Evolutionary conservation across 2,797 vertebrate genomes (phyloP), one percentile per base, ranked within the genome.

Genomic region (Scleropages formosus): DNA sequence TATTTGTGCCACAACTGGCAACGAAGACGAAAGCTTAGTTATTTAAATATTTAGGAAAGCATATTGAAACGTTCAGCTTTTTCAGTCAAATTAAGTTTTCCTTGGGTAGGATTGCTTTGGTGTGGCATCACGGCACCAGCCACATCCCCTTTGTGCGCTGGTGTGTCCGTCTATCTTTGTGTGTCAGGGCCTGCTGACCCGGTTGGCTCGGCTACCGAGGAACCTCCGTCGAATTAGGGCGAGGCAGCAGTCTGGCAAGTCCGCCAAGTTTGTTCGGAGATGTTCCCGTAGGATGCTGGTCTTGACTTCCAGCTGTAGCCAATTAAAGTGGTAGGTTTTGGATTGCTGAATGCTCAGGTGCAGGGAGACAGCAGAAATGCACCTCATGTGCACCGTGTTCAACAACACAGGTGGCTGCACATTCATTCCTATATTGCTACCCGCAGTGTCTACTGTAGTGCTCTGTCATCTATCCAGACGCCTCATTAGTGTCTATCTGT

Each of bases 11-110:
- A 66, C 64, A 46, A n/a, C 64, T 22, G 18, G 65, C 39, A 47
- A 20, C 10, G 46, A 67, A 44, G n/a, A 1, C 31, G 20, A 67
- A 20, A 39, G 31, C 65, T 49, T 20, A 18, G 49, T 18, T 0
- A 22, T 31, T 20, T 12, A 4, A 15, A n/a, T 4, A 44, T 12
- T 22, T 31, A 47, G 11, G n/a, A 6, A 49, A 20, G 65, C 65
- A 46, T 47, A 67, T 67, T 67, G 65, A 67, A n/a, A 47, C 11
- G 44, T 4, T 65, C 44, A 44, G 22, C 47, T 39, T 46, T 67
- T 46, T 46, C 9, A 66, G 65, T 67, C 44, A 67, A 39, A 44
- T n/a, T 18, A 39, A n/a, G n/a, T n/a, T n/a, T n/a, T n/a, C n/a
- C n/a, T n/a, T n/a, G n/a, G 16, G 39, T 18, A 46, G 64, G 64